Evolutionary conservation across 2,113 vertebrate genomes (phyloP).

Genomic region (Phocoena sinus): DNA sequence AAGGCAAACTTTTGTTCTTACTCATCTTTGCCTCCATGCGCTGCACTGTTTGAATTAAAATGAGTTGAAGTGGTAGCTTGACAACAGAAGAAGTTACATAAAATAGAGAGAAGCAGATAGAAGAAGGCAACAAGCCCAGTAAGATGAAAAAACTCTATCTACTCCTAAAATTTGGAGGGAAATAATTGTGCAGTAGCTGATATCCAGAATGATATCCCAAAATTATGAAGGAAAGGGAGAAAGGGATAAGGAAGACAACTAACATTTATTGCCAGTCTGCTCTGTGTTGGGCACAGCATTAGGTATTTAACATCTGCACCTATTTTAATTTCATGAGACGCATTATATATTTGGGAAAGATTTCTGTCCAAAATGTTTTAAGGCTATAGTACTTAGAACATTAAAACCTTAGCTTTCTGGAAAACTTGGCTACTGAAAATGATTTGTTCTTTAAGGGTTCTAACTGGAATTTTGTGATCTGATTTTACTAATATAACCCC

Average conservation of each 20-base stretch:
- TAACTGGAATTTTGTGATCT: not conserved
- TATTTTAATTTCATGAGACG: not conserved
- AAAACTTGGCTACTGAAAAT: conserved; percentile 1
- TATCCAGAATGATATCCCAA: not conserved
- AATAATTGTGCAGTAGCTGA: not conserved
- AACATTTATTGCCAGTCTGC: not conserved
- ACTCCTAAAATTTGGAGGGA: not conserved
- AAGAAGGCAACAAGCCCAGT: not conserved
- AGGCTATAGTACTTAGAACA: not conserved
- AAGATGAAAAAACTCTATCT: not conserved
- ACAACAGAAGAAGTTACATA: not conserved
- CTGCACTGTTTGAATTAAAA: not conserved
- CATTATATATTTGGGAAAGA: not conserved
- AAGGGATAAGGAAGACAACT: rapidly evolving
- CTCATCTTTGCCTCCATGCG: not conserved
- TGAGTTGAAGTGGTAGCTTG: not conserved
- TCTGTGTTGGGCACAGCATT: not conserved
- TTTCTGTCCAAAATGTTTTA: not conserved
- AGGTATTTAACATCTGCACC: not conserved
- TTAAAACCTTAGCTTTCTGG: not conserved
- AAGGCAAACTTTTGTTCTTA: not conserved
- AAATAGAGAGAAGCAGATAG: not conserved
- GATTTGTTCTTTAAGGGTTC: not conserved
- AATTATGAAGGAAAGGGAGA: not conserved
- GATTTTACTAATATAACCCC: conserved; percentile 6